phyloP scores from a whole-genome alignment of 23 tunicate species.

The Phallusia fumigata region DNA sequence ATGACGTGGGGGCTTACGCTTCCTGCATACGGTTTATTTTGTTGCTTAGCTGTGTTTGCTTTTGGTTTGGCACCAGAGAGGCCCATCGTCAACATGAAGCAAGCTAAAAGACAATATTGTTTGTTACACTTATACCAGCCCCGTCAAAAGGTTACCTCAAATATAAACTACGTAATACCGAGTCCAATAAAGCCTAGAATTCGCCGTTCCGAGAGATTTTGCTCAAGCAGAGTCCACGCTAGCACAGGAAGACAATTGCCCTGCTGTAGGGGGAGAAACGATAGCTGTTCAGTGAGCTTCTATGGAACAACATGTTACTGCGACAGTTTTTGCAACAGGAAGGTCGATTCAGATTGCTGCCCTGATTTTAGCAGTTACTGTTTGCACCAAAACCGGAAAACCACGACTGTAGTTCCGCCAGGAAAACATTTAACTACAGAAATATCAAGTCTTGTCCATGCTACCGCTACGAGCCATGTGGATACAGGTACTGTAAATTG shows the following conservation, averaged over 20 bases:
- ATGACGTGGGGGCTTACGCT: too few relatives aligned
- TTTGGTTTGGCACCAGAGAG: too few relatives aligned
- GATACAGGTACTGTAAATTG: not conserved
- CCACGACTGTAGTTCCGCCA: not conserved
- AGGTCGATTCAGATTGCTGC: conserved; percentile 35
- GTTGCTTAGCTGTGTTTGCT: too few relatives aligned
- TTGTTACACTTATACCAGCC: too few relatives aligned
- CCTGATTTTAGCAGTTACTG: conserved; percentile 24
- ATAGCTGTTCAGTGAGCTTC: conserved; percentile 20
- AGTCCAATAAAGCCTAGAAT: not conserved
- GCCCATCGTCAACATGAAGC: too few relatives aligned
- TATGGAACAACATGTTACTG: conserved; percentile 43
- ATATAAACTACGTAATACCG: too few relatives aligned
- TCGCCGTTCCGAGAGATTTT: not conserved
- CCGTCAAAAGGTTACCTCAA: too few relatives aligned
- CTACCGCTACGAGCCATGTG: not conserved
- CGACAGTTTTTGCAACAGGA: conserved; percentile 39
- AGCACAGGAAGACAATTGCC: conserved; percentile 17
- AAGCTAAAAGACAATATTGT: too few relatives aligned
- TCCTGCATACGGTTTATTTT: too few relatives aligned
- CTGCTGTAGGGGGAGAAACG: conserved; percentile 40
- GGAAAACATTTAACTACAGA: not conserved
- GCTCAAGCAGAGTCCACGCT: not conserved
- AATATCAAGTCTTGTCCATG: not conserved
- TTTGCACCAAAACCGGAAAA: not conserved